Base-by-base conservation (phyloP, 2,888 invertebrate species). In the Ephialtes manifestator region DNA sequence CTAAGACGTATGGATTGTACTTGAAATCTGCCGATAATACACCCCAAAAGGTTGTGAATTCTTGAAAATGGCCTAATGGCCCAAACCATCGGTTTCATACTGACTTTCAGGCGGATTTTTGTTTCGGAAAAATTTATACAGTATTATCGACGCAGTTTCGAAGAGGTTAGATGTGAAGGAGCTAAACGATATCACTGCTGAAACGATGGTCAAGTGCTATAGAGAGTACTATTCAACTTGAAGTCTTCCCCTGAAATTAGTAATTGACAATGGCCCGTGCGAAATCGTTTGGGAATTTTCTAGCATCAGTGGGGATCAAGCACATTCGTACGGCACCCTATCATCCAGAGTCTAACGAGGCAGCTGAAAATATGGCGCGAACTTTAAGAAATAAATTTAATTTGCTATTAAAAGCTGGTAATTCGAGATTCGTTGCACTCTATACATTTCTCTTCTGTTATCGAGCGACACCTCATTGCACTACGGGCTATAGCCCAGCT, bases 281-380 rank as follows among this genome's bases (percentile, higher is more conserved):
- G 0, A 78, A 79, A 4, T 71, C 63, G 8, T 86, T 86, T 55
- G 11, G 46, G 0, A 39, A 55, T 2, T 78, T 86, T 53, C 58
- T 75, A 20, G 28, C 43, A 35, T 43, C 65, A 1, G 72, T 76
- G 71, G 83, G 72, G n/a, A 46, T 85, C 13, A 18, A n/a, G 1
- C 83, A 85, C 31, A 24, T 70, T 3, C 53, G 51, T 5, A 75
- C 80, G n/a, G 82, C 83, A 5, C 85, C 85, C 2, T 85, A 80
- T 71, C 85, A 80, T 28, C 71, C 83, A 1, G 85, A 77, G 2
- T 85, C 80, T 1, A 85, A 85, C 24, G 83, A 80, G 13, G 76
- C 83, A 13, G 78, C 78, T n/a, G n/a, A n/a, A n/a, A n/a, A n/a
- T n/a, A n/a, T n/a, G n/a, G n/a, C n/a, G n/a, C n/a, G n/a, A n/a